These are phyloP conservation scores for Idaea straminata DNA, from an alignment of 2,888 invertebrate genomes.

Conservation along the genomic window DNA sequence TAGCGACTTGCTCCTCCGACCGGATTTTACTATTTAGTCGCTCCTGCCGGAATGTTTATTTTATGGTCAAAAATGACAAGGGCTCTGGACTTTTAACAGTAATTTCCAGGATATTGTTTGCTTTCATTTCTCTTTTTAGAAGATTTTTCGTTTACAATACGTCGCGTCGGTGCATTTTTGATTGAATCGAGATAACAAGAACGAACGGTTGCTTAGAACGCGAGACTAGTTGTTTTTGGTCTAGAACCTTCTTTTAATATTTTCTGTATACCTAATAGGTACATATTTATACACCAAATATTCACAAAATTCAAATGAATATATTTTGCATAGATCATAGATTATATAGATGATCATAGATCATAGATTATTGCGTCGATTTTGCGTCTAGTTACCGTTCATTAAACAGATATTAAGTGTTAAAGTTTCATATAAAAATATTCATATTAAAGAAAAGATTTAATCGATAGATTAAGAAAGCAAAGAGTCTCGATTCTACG, in stretches of 20 bases:
- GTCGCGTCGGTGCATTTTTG: not conserved
- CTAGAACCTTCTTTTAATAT: not conserved
- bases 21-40: constrained; percentile 74
- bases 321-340: too few relatives aligned
- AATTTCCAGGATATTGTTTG: constrained; percentile 1
- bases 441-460: too few relatives aligned
- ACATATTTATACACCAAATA: too few relatives aligned
- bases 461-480: too few relatives aligned
- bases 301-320: too few relatives aligned
- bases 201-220: not conserved
- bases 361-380: too few relatives aligned
- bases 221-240: not conserved
- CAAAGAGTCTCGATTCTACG: not conserved
- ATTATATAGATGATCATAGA: too few relatives aligned
- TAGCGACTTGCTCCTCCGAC: constrained; percentile 58
- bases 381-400: too few relatives aligned
- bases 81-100: constrained; percentile 10
- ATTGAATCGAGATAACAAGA: not conserved
- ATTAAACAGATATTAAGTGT: too few relatives aligned
- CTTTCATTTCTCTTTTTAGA: not conserved
- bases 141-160: not conserved
- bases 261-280: too few relatives aligned
- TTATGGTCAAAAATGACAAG: constrained; percentile 34
- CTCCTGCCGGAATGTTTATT: constrained; percentile 47
- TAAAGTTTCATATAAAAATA: too few relatives aligned